Base-by-base conservation (phyloP, 2,113 vertebrate genomes). In the Pteruthius melanotis region DNA sequence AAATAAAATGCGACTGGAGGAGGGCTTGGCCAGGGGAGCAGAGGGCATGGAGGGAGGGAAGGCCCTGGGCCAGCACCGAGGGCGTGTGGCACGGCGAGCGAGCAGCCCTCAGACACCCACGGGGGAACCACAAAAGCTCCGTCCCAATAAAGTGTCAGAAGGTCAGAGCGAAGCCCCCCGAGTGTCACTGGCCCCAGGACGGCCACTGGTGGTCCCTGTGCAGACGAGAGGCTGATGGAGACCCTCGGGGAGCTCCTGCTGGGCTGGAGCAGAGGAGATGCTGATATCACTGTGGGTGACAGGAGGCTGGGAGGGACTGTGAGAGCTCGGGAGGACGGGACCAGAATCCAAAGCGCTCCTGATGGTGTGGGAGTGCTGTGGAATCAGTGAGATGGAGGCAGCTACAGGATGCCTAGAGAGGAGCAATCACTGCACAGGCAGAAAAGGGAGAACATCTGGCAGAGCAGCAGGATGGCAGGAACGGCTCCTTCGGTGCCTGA, bases 11-110 rank as follows among this genome's bases (percentile, higher is more conserved):
- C 49, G 61, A 3, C 17, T 35, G 47, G 15, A 30, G 33, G 45
- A 45, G 54, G 31, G 16, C 40, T 79, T 39, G 42, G 21, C 5
- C 27, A 44, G 57, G 69, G 61, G n/a, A 44, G 31, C 4, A 30
- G 18, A 23, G 42, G 52, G 18, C 20, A 7, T 0, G 8, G 1
- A 1, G 22, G n/a, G 54, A 69, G 16, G 23, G 45, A 26, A 57
- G 28, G 50, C 23, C n/a, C n/a, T 6, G 42, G 28, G 22, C 7
- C 9, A 0, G 2, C 45, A 1, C 16, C 4, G 1, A 14, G 56
- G 66, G n/a, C 2, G 3, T 0, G 12, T 1, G 35, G 24, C 64
- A 9, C 2, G 1, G 1, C 0, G 3, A 92, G 45, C 28, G 7
- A 2, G 11, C 0, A 44, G 2, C 9, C 45, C 87, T 4, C 19